Evolutionary conservation across 2,797 vertebrate genomes (phyloP).

Genomic region (Lagodon rhomboides): DNA sequence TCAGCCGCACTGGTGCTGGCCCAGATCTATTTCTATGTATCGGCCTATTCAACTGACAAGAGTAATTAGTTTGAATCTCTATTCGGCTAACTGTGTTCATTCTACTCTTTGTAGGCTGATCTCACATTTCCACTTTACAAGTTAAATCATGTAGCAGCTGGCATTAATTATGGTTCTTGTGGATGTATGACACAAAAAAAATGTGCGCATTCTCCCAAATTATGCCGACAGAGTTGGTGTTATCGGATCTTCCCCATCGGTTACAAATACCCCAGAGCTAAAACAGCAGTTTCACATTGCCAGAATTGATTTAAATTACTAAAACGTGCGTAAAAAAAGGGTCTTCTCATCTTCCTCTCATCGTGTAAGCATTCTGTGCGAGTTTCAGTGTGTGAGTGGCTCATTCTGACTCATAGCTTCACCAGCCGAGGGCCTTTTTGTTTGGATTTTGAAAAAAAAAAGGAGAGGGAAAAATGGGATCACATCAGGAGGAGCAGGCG

Average conservation of each 20-base stretch:
- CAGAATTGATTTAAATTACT: not conserved
- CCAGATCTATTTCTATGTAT: not conserved
- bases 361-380: not conserved
- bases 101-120: not conserved
- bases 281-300: not conserved
- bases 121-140: not conserved
- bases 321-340: not conserved
- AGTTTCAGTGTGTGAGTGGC: constrained; percentile 4
- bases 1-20: too few species aligned
- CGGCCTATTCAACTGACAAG: not conserved
- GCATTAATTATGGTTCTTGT: not conserved
- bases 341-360: not conserved
- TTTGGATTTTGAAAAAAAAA: constrained; percentile 32
- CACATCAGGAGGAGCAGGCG: not conserved
- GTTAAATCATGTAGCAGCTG: constrained; percentile 4
- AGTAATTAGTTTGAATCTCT: constrained; percentile 6
- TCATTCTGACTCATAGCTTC: constrained; percentile 42
- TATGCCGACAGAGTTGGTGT: not conserved
- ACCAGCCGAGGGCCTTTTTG: constrained; percentile 31
- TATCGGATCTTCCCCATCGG: not conserved
- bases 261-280: not conserved
- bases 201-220: not conserved
- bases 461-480: constrained; percentile 14
- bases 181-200: not conserved
- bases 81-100: not conserved